These are phyloP conservation scores for Lochmaea capreae DNA, from an alignment of 2,888 invertebrate species.

Conservation along the genomic window DNA sequence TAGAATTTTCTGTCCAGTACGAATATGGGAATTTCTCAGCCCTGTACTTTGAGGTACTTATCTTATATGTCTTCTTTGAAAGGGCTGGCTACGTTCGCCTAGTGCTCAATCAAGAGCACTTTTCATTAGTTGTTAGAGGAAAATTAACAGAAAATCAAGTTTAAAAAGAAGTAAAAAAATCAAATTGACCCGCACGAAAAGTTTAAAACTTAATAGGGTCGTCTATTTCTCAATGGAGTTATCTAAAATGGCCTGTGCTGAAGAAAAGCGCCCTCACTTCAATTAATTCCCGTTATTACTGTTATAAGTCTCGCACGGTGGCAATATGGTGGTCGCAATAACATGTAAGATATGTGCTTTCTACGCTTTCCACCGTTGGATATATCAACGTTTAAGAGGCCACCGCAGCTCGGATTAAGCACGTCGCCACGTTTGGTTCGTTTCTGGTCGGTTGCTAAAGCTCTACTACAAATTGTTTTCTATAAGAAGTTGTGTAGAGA, in stretches of 20 bases:
- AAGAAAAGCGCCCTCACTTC: constrained; percentile 37
- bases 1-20: too few species aligned
- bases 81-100: too few species aligned
- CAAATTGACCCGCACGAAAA: constrained; percentile 13
- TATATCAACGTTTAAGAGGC: constrained; percentile 34
- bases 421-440: constrained; percentile 17
- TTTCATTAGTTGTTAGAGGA: too few species aligned
- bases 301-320: constrained; percentile 43
- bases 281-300: constrained; percentile 42
- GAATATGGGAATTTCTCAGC: too few species aligned
- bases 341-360: constrained; percentile 41
- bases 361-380: constrained; percentile 28
- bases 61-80: too few species aligned
- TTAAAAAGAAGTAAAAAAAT: neutral
- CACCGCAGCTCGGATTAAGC: constrained; percentile 25
- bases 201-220: constrained; percentile 16
- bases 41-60: too few species aligned
- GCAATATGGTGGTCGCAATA: constrained; percentile 49
- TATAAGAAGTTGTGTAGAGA: neutral
- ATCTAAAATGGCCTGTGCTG: constrained; percentile 29
- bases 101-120: too few species aligned
- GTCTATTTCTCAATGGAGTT: constrained; percentile 34
- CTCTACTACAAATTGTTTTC: constrained; percentile 12
- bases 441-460: neutral
- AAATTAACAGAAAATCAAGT: too few species aligned